phyloP scores from a whole-genome alignment of 1,140 invertebrate species.

The Eurosta solidaginis region DNA sequence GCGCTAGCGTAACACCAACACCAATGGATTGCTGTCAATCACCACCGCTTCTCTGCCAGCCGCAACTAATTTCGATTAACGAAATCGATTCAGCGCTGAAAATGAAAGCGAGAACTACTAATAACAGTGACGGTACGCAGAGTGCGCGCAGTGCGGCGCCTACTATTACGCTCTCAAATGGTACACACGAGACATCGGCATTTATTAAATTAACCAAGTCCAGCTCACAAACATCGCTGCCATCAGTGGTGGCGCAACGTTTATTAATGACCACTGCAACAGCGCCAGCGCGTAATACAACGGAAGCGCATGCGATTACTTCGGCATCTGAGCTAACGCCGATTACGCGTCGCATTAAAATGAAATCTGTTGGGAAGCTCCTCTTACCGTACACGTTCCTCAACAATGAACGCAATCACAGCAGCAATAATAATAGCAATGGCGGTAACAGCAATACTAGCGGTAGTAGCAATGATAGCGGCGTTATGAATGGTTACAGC shows the following conservation, averaged over 20 bases:
- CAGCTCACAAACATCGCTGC: neutral
- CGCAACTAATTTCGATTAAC: neutral
- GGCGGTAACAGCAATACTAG: neutral
- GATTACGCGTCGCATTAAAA: slow-evolving; percentile 35
- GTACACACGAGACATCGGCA: neutral
- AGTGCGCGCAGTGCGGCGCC: neutral
- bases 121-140: neutral
- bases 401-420: slow-evolving; percentile 45
- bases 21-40: slow-evolving; percentile 45
- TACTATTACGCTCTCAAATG: neutral
- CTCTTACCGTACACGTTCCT: slow-evolving; percentile 48
- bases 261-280: neutral
- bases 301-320: neutral
- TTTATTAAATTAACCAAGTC: neutral
- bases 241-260: neutral
- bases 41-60: neutral
- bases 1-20: slow-evolving; percentile 45
- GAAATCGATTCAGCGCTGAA: neutral
- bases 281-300: neutral
- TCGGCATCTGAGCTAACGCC: slow-evolving; percentile 1
- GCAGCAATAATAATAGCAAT: slow-evolving; percentile 34
- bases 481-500: neutral
- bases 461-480: neutral
- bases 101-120: neutral
- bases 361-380: slow-evolving; percentile 51